Evolutionary conservation across 2,113 vertebrate genomes (phyloP).

Genomic region (Protobothrops mucrosquamatus): DNA sequence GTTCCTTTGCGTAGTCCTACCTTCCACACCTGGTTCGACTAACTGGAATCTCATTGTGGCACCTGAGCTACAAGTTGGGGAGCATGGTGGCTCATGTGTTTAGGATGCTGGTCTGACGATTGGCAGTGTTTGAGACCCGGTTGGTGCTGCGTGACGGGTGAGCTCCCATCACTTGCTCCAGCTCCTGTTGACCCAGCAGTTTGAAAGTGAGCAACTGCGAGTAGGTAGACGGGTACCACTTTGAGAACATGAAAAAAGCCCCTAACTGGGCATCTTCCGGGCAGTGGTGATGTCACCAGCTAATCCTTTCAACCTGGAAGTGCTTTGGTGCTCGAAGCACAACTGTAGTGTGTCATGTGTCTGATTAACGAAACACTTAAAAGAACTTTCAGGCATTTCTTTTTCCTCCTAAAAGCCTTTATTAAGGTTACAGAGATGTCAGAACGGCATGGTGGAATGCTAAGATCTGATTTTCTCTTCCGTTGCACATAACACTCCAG

Average conservation of each 20-base stretch:
- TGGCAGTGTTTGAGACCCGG: background rate
- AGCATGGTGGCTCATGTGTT: background rate
- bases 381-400: too few species aligned
- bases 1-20: background rate
- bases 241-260: background rate
- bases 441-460: too few species aligned
- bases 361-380: too few species aligned
- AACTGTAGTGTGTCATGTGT: too few species aligned
- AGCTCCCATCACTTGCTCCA: background rate
- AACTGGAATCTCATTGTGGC: background rate
- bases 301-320: background rate
- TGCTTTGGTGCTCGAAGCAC: background rate
- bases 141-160: background rate
- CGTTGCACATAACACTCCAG: too few species aligned
- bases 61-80: background rate
- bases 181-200: background rate
- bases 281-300: background rate
- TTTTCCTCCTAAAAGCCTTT: too few species aligned
- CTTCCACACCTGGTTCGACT: background rate
- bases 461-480: too few species aligned
- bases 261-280: background rate
- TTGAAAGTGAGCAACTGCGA: background rate
- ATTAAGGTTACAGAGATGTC: too few species aligned
- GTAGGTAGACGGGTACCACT: background rate
- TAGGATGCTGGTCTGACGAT: background rate